Percentiles rank a stretch among this genome's conserved stretches.
Conservation (phyloP, 2,113 vertebrate species). For the Cisticola juncidis region DNA sequence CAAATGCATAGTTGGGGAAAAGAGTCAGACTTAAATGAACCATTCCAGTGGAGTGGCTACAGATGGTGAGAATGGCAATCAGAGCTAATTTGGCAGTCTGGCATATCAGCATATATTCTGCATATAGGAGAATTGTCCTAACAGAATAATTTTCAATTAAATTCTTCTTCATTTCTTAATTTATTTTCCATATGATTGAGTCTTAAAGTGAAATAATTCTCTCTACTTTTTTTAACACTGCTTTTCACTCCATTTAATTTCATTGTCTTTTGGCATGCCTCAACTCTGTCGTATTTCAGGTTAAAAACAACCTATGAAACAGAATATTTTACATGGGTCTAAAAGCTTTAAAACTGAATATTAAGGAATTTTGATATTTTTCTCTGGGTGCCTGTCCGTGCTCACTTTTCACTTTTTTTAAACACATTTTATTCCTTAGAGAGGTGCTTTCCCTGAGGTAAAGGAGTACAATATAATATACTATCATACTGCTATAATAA, state of each 20-base stretch:
- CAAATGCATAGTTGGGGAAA: neutral
- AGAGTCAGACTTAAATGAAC: neutral
- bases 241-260: neutral
- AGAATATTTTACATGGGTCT: neutral
- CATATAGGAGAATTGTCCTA: neutral
- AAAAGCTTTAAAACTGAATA: neutral
- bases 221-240: neutral
- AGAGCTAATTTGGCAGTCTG: neutral
- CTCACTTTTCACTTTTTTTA: neutral
- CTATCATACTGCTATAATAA: neutral
- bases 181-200: neutral
- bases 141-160: neutral
- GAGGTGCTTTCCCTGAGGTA: neutral
- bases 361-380: neutral
- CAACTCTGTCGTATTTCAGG: neutral
- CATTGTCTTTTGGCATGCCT: neutral
- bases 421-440: neutral
- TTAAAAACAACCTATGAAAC: neutral
- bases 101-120: neutral
- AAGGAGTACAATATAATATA: neutral
- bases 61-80: neutral
- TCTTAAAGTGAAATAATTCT: neutral
- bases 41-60: neutral
- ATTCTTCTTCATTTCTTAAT: neutral
- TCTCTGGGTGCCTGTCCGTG: neutral